Percentiles rank a stretch among this genome's conserved stretches.
Conservation (phyloP, 2,888 invertebrate genomes). For the Diaperis boleti region DNA sequence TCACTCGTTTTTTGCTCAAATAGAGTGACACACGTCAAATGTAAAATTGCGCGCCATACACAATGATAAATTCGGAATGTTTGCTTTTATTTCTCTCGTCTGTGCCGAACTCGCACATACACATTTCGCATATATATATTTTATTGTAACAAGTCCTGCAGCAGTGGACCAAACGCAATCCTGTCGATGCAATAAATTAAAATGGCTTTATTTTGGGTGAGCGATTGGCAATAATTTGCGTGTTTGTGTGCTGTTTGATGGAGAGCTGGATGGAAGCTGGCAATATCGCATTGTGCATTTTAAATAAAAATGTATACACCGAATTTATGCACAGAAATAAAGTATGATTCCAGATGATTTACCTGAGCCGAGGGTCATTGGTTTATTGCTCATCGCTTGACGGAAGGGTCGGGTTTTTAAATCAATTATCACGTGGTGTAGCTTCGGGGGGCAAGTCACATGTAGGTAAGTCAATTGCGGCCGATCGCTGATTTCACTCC, state of each 20-base stretch:
- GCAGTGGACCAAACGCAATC: constrained; percentile 8
- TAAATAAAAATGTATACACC: background rate
- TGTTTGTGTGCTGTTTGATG: constrained; percentile 1
- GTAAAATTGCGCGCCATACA: constrained; percentile 18
- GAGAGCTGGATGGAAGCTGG: background rate
- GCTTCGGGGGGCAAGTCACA: background rate
- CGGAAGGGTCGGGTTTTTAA: constrained; percentile 5
- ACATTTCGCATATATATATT: constrained; percentile 20
- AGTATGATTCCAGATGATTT: background rate
- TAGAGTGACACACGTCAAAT: constrained; percentile 17
- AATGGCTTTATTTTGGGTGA: constrained; percentile 5
- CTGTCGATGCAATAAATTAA: constrained; percentile 7
- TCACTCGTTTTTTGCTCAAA: background rate
- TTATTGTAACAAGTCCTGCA: constrained; percentile 33
- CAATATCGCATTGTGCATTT: background rate
- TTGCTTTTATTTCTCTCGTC: constrained; percentile 17
- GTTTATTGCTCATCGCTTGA: constrained; percentile 26
- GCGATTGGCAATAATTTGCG: constrained; percentile 11
- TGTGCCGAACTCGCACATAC: constrained; percentile 7
- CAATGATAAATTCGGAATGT: constrained; percentile 21
- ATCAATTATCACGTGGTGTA: background rate
- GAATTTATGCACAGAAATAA: background rate
- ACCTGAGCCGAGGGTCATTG: constrained; percentile 15
- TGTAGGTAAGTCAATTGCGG: constrained; percentile 1
- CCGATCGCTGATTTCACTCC: background rate